These are phyloP conservation scores for Melieria omissa DNA, from an alignment of 2,888 invertebrate genomes.

Conservation along the genomic window DNA sequence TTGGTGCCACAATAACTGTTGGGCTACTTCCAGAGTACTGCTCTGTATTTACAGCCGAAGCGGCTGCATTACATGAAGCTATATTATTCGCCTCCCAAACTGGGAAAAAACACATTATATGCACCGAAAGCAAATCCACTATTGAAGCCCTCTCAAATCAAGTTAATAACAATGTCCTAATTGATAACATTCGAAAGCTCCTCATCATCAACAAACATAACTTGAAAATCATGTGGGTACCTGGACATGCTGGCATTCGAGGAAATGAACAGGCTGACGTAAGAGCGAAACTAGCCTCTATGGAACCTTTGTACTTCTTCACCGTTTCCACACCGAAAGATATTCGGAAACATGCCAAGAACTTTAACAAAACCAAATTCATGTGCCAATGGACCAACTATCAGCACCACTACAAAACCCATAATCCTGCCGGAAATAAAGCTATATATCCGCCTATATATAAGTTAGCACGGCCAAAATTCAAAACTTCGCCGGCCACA, in stretches of 20 bases:
- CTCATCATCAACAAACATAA: slow-evolving; percentile 16
- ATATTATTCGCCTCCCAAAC: background rate
- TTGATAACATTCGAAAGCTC: slow-evolving; percentile 22
- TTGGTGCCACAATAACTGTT: slow-evolving; percentile 22
- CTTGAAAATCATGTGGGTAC: slow-evolving; percentile 19
- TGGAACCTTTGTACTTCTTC: background rate
- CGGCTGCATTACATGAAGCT: slow-evolving; percentile 31
- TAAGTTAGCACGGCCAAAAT: too few species aligned
- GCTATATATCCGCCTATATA: background rate
- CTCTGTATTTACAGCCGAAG: slow-evolving; percentile 35
- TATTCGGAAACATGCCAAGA: background rate
- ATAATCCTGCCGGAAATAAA: background rate
- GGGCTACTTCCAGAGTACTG: slow-evolving; percentile 21
- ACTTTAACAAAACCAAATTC: background rate
- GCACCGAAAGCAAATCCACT: slow-evolving; percentile 34
- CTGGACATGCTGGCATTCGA: slow-evolving; percentile 29
- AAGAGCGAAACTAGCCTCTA: background rate
- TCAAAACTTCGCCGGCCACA: too few species aligned
- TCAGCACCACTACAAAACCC: slow-evolving; percentile 6
- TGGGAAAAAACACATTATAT: slow-evolving; percentile 35
- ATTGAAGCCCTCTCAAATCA: slow-evolving; percentile 29
- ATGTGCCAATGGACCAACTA: background rate
- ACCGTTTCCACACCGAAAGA: background rate
- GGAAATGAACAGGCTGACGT: slow-evolving; percentile 27
- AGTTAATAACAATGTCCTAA: slow-evolving; percentile 21